phyloP scores from a whole-genome alignment of 2,888 invertebrate genomes.

The Melinaea menophilus region DNA sequence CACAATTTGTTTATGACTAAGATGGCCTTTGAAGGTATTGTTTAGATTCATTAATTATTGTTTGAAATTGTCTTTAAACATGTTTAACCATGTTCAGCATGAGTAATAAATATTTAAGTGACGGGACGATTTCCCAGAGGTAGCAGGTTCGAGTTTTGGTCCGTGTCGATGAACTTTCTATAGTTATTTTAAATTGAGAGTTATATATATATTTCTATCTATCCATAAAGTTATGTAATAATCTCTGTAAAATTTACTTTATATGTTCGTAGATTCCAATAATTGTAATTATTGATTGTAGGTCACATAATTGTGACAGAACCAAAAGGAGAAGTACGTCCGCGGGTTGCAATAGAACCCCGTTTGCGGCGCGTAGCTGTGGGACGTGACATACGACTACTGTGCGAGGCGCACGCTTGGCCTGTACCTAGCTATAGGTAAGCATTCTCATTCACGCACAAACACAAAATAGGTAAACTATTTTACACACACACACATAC shows the following conservation, averaged over 20 bases:
- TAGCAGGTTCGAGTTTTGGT: too few relatives aligned
- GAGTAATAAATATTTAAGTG: too few relatives aligned
- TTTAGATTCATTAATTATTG: too few relatives aligned
- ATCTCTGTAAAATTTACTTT: not conserved
- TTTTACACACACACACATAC: not conserved
- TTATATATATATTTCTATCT: too few relatives aligned
- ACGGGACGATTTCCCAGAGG: too few relatives aligned
- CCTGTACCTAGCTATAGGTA: slow-evolving; percentile 88
- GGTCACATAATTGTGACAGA: slow-evolving; percentile 85
- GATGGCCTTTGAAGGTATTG: too few relatives aligned
- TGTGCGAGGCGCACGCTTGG: slow-evolving; percentile 89
- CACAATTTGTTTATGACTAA: too few relatives aligned
- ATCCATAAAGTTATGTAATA: not conserved
- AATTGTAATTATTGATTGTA: slow-evolving; percentile 34
- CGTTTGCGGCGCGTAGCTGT: slow-evolving; percentile 82
- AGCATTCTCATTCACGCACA: slow-evolving; percentile 38
- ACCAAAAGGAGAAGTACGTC: slow-evolving; percentile 86
- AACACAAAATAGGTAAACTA: not conserved
- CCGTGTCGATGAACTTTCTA: too few relatives aligned
- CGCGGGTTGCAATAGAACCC: slow-evolving; percentile 84
- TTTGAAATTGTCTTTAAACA: too few relatives aligned
- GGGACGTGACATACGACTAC: slow-evolving; percentile 85
- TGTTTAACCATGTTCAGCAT: too few relatives aligned
- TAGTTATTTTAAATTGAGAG: too few relatives aligned
- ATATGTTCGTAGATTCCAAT: not conserved